Conservation (phyloP, 2,113 vertebrate genomes). For the Anas platyrhynchos region DNA sequence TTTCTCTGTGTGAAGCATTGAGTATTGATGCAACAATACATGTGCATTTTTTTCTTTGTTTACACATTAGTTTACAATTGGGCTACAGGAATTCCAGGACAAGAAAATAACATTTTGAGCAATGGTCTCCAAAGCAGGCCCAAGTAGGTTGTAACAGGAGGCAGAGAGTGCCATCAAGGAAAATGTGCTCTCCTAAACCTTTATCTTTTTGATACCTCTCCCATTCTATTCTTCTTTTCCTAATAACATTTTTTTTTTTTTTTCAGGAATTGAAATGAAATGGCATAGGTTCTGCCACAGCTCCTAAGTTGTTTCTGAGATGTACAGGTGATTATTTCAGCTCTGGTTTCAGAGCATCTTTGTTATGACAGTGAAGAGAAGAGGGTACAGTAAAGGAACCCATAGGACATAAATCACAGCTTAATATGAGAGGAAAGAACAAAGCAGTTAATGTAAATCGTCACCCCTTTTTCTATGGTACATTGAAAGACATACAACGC, state of each 20-base stretch:
- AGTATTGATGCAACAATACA: neutral
- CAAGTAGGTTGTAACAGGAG: neutral
- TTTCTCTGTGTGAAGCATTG: neutral
- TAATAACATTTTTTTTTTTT: neutral
- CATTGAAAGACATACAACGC: neutral
- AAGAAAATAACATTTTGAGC: neutral
- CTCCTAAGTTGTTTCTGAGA: neutral
- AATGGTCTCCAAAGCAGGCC: neutral
- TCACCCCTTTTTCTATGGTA: neutral
- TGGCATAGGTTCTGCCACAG: neutral
- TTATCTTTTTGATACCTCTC: neutral
- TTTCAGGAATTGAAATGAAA: neutral
- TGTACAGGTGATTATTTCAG: neutral
- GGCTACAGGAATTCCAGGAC: neutral
- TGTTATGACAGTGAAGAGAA: neutral
- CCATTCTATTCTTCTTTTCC: neutral
- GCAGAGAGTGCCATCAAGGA: neutral
- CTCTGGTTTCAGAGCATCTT: neutral
- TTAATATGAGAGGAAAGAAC: neutral
- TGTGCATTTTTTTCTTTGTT: neutral
- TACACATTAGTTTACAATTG: neutral
- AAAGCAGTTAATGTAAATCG: neutral
- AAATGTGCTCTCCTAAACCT: neutral
- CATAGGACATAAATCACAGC: neutral
- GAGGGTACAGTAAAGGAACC: neutral